phyloP scores from a whole-genome alignment of 1,140 invertebrate genomes.

The Diorhabda sublineata region DNA sequence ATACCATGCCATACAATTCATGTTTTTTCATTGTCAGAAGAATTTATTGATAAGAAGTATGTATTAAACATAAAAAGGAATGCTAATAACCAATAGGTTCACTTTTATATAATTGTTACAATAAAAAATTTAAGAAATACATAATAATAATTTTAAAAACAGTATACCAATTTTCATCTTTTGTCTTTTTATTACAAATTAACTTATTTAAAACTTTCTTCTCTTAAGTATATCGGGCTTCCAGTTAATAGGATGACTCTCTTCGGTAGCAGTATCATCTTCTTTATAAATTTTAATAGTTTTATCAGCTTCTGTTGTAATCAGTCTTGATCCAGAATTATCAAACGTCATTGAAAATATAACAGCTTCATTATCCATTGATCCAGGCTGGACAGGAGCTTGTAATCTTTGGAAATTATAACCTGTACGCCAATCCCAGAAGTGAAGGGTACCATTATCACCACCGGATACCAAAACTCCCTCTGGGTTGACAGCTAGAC shows the following conservation, averaged over 20 bases:
- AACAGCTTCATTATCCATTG: conserved; percentile 97
- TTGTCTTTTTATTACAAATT: too few species aligned
- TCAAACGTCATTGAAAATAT: conserved; percentile 96
- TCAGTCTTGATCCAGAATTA: conserved; percentile 85
- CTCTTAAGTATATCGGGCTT: conserved; percentile 90
- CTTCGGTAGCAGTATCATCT: conserved; percentile 93
- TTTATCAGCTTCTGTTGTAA: conserved; percentile 98
- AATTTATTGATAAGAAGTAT: too few species aligned
- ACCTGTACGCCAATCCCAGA: conserved; percentile 99
- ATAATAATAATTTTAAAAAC: too few species aligned
- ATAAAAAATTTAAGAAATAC: too few species aligned
- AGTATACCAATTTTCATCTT: too few species aligned
- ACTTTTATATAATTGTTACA: too few species aligned
- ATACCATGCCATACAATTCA: too few species aligned
- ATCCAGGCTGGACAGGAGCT: conserved; percentile 95
- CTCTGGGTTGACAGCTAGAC: conserved; percentile 89
- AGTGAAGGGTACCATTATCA: conserved; percentile 97
- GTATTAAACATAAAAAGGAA: too few species aligned
- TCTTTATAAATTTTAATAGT: conserved; percentile 99
- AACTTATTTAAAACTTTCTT: conserved; percentile 68
- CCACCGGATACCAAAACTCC: conserved; percentile 96
- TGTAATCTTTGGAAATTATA: conserved; percentile 75
- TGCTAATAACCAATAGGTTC: too few species aligned
- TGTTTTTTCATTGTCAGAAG: too few species aligned
- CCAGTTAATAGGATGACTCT: conserved; percentile 96